Base-by-base conservation (phyloP, 2,113 vertebrate species). In the Pionites leucogaster region DNA sequence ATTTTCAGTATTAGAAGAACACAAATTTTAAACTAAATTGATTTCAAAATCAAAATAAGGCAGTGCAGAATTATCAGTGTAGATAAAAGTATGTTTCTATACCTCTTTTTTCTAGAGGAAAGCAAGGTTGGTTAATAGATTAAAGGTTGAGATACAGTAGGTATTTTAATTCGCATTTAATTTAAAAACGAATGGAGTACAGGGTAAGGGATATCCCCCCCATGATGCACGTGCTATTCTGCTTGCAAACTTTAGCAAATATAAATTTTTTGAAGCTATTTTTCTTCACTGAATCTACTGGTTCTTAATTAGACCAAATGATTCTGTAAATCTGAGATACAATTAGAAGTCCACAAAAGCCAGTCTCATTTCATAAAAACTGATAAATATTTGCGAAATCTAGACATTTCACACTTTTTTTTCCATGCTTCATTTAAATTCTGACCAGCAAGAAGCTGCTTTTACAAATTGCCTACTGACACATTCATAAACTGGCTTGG, bases 1-100 rank as follows among this genome's bases (percentile, higher is more conserved):
- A 94, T 92, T 79, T 88, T 82, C 67, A 39, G 12, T 84, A 94
- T 95, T 49, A 92, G 81, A 74, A 93, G 33, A 92, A 95, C 31
- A 85, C 92, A 96, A 96, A 88, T 82, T 82, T 72, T 84, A 62
- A 97, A 97, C 95, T 31, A 97, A 97, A 96, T 31, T 88, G 84
- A 86, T 86, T 90, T 64, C 78, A 81, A 97, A 96, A 82, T 83
- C 33, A 77, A 76, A 95, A 86, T 89, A 94, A 91, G 70, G 79
- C 76, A 95, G 59, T 89, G 60, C 69, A 93, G 79, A 49, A 93
- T 92, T 81, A 95, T 64, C 87, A 86, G 47, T 50, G 35, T 86
- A 87, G 17, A 76, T 68, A 93, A 93, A 96, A 95, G 60, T 17
- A 35, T 74, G 62, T 87, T 96, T 71, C 67, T 88, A 46, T 33